Conservation (phyloP, 2,797 vertebrate species). For the Galaxias olidus region DNA sequence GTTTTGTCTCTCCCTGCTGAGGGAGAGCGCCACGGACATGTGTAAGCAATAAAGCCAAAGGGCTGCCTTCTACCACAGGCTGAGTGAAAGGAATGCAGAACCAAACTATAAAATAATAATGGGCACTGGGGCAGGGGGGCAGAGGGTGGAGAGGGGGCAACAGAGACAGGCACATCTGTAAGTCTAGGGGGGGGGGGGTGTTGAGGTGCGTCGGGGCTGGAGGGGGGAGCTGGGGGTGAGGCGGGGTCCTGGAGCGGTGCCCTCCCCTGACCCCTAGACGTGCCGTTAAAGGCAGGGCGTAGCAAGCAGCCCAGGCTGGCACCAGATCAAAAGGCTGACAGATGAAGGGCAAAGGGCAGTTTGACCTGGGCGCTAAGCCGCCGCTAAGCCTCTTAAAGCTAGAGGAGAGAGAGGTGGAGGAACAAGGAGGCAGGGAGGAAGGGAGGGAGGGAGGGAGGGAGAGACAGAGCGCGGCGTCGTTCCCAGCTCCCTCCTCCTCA, state of each 20-base stretch:
- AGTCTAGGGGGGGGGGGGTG: conserved; percentile 58
- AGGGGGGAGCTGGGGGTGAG: conserved; percentile 58
- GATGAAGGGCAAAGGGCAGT: conserved; percentile 90
- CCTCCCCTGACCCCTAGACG: conserved; percentile 78
- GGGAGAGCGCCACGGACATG: conserved; percentile 95
- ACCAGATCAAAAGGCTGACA: conserved; percentile 93
- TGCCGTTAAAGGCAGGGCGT: conserved; percentile 78
- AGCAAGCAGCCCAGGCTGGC: conserved; percentile 80
- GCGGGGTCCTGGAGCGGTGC: conserved; percentile 76
- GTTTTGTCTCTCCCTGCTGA: conserved; percentile 97
- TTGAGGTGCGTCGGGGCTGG: conserved; percentile 34
- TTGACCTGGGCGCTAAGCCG: conserved; percentile 91
- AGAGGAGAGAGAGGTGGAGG: conserved; percentile 73
- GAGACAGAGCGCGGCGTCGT: conserved; percentile 42
- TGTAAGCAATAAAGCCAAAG: conserved; percentile 99
- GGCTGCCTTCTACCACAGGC: conserved; percentile 89
- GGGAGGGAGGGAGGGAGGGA: conserved; percentile 31
- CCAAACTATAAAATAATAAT: conserved; percentile 99
- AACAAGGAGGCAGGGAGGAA: conserved; percentile 20
- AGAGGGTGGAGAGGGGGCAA: conserved; percentile 66
- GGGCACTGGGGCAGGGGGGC: conserved; percentile 81
- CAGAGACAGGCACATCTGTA: conserved; percentile 84
- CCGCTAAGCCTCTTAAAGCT: conserved; percentile 89
- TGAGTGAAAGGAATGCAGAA: conserved; percentile 98
- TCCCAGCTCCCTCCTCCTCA: conserved; percentile 54